These are phyloP conservation scores for Marmota monax DNA, from an alignment of 2,113 vertebrate genomes.

Conservation along the genomic window DNA sequence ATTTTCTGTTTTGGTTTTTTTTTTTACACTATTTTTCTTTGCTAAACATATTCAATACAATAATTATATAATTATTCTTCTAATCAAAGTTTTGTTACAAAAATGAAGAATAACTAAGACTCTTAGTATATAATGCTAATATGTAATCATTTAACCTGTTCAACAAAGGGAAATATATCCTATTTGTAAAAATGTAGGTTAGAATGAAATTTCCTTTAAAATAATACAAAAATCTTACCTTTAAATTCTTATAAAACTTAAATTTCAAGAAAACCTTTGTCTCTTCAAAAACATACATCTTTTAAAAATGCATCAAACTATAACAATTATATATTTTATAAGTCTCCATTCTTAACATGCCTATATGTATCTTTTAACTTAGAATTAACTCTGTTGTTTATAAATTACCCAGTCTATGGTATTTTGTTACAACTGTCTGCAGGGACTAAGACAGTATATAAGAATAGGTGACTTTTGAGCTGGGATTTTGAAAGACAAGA, in stretches of 20 bases:
- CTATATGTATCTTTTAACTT: neutral
- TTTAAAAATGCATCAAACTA: neutral
- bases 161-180: conserved; percentile 44
- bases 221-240: neutral
- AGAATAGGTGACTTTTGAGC: neutral
- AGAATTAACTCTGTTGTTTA: neutral
- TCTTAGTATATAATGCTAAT: neutral
- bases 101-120: neutral
- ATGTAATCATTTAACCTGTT: neutral
- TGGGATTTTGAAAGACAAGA: neutral
- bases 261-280: neutral
- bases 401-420: neutral
- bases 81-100: conserved; percentile 36
- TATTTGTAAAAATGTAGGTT: conserved; percentile 24
- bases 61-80: conserved; percentile 6
- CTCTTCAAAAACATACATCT: neutral
- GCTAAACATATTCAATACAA: neutral
- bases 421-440: neutral
- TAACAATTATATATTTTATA: neutral
- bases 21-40: conserved; percentile 35
- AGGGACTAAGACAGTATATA: neutral
- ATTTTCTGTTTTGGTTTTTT: conserved; percentile 16
- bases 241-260: neutral
- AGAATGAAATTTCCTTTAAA: conserved; percentile 29
- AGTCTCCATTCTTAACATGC: neutral